These are phyloP conservation scores for Bombus pascuorum DNA, from an alignment of 1,140 invertebrate genomes.

Conservation along the genomic window DNA sequence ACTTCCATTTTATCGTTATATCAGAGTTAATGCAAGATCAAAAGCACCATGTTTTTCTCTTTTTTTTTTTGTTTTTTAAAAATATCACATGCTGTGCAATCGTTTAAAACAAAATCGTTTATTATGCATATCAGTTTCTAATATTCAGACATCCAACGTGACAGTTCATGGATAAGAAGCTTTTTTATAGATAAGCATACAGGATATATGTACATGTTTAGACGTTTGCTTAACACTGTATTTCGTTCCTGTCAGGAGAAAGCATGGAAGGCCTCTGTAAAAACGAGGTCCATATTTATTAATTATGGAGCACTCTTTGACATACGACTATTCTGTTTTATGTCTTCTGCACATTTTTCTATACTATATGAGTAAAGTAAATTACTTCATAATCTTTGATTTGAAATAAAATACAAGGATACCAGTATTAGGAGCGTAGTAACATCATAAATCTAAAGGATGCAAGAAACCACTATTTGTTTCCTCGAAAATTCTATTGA, in stretches of 20 bases:
- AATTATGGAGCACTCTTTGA: slow-evolving; percentile 48
- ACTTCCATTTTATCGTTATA: slow-evolving; percentile 19
- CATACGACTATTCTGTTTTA: slow-evolving; percentile 17
- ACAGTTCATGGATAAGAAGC: slow-evolving; percentile 19
- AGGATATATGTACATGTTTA: slow-evolving; percentile 19
- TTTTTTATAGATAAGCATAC: slow-evolving; percentile 22
- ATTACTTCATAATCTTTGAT: slow-evolving; percentile 20
- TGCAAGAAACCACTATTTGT: slow-evolving; percentile 22
- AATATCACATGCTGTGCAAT: slow-evolving; percentile 36
- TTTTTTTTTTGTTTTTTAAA: slow-evolving; percentile 17
- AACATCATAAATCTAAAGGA: slow-evolving; percentile 30
- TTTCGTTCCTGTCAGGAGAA: slow-evolving; percentile 27
- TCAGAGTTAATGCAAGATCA: slow-evolving; percentile 28
- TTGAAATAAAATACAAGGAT: slow-evolving; percentile 32
- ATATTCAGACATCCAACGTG: slow-evolving; percentile 30
- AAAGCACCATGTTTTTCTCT: slow-evolving; percentile 44
- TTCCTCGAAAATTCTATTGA: slow-evolving; percentile 7
- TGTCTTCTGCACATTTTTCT: slow-evolving; percentile 2
- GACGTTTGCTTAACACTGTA: slow-evolving; percentile 17
- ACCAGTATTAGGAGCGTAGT: slow-evolving; percentile 12
- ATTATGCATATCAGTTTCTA: slow-evolving; percentile 51
- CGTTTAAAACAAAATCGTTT: slow-evolving; percentile 43
- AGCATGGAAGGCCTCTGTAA: slow-evolving; percentile 49
- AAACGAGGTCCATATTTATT: slow-evolving; percentile 48
- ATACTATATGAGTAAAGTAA: slow-evolving; percentile 3